phyloP scores from a whole-genome alignment of 2,797 vertebrate genomes.

The Streptopelia turtur region DNA sequence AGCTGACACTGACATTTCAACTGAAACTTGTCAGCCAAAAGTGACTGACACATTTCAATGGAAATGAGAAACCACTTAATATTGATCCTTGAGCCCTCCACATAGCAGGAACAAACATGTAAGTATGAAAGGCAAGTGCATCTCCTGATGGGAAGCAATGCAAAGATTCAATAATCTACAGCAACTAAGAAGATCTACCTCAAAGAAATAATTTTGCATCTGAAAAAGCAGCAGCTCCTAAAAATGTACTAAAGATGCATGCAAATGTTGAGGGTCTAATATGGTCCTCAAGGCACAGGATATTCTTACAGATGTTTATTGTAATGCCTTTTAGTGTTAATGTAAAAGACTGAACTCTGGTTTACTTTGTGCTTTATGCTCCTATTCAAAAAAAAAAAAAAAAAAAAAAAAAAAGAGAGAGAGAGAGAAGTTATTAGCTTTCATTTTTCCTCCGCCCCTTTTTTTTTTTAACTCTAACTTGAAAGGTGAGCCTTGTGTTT shows the following conservation, averaged over 20 bases:
- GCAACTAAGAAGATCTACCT: not conserved
- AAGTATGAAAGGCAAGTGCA: not conserved
- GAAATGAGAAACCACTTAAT: not conserved
- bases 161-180: not conserved
- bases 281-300: not conserved
- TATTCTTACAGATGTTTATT: not conserved
- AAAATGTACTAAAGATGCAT: fast-evolving
- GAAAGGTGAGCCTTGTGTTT: not conserved
- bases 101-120: fast-evolving
- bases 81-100: not conserved
- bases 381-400: not conserved
- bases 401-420: too few species aligned
- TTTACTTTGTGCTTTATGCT: not conserved
- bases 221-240: not conserved
- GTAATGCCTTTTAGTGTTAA: not conserved
- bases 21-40: not conserved
- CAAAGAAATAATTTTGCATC: not conserved
- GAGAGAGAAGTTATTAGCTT: not conserved
- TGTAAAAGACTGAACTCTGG: not conserved
- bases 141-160: not conserved
- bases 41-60: fast-evolving
- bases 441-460: not conserved
- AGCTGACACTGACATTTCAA: fast-evolving
- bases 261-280: not conserved
- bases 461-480: not conserved